Evolutionary conservation across 2,797 vertebrate species (phyloP).

Genomic region (Sebastes paucispinis): DNA sequence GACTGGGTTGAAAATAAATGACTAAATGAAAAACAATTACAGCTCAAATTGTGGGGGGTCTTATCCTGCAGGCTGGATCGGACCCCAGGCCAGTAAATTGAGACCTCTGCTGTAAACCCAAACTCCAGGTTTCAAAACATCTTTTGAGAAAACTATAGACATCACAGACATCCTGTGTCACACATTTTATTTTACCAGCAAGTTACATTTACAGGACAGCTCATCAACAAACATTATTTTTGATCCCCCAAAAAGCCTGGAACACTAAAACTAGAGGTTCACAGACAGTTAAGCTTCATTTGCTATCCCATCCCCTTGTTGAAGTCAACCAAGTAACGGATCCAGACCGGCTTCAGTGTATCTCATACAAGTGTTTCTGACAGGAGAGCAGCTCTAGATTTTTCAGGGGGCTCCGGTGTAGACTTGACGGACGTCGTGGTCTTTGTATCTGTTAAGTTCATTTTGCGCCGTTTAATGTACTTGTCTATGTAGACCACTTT

Average conservation of each 20-base stretch:
- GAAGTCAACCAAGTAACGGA: background rate
- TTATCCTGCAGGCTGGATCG: background rate
- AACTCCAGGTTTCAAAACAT: background rate
- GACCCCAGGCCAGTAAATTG: background rate
- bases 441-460: conserved; percentile 13
- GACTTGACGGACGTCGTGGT: background rate
- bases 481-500: background rate
- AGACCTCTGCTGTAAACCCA: background rate
- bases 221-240: background rate
- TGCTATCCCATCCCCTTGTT: background rate
- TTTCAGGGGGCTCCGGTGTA: background rate
- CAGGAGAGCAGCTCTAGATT: background rate
- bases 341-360: background rate
- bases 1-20: background rate
- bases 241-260: background rate
- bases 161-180: background rate
- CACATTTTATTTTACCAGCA: background rate
- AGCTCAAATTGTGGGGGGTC: background rate
- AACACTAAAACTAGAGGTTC: background rate
- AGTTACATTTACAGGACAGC: background rate
- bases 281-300: background rate
- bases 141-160: background rate
- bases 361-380: background rate
- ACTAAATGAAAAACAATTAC: background rate
- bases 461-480: conserved; percentile 1